Percentiles rank a stretch among this genome's conserved stretches.
These are phyloP conservation scores for Alosa sapidissima DNA, from an alignment of 2,797 vertebrate species.

Conservation along the genomic window DNA sequence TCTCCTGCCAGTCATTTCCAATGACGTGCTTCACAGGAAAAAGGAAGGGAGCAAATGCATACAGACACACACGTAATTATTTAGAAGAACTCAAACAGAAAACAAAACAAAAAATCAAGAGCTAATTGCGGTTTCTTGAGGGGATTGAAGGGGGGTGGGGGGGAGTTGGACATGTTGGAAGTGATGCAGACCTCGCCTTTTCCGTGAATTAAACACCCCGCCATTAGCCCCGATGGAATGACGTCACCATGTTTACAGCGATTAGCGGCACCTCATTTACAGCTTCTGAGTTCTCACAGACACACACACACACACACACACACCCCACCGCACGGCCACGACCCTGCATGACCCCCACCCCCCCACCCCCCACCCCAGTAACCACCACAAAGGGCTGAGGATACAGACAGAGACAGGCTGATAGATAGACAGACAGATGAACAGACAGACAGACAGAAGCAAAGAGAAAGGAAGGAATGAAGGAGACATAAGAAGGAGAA, in stretches of 20 bases:
- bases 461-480: background rate
- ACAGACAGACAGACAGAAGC: constrained; percentile 23
- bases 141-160: constrained; percentile 3
- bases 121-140: constrained; percentile 4
- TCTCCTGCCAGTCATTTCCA: background rate
- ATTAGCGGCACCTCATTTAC: constrained; percentile 75
- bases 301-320: background rate
- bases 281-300: constrained; percentile 57
- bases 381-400: background rate
- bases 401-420: background rate
- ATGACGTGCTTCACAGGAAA: background rate
- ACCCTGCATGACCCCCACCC: background rate
- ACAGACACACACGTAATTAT: background rate
- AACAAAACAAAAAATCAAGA: background rate
- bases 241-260: constrained; percentile 67
- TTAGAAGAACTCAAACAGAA: background rate
- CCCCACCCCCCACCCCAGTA: background rate
- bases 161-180: constrained; percentile 1
- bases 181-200: constrained; percentile 41
- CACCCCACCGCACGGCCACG: background rate
- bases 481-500: no score
- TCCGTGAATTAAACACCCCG: constrained; percentile 39
- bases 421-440: constrained; percentile 30
- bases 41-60: background rate
- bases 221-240: constrained; percentile 18